phyloP scores from a whole-genome alignment of 2,888 invertebrate genomes.

The Cacoxenus indagator region DNA sequence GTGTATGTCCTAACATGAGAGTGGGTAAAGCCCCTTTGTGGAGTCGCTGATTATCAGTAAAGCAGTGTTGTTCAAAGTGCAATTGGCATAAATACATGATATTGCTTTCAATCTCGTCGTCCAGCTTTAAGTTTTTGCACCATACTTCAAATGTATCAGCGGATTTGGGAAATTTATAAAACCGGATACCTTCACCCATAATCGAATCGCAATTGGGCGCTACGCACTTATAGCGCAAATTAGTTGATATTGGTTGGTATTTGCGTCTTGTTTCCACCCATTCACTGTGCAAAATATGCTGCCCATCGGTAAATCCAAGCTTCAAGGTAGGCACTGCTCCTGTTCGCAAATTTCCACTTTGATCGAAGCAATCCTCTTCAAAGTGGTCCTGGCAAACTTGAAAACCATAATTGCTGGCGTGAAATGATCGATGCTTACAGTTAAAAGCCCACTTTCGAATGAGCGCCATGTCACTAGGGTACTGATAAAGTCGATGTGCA shows the following conservation, averaged over 20 bases:
- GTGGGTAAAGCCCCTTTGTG: constrained; percentile 53
- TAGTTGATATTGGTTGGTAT: not conserved
- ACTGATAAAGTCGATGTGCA: constrained; percentile 41
- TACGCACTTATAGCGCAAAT: not conserved
- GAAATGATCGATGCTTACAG: constrained; percentile 54
- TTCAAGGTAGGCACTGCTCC: constrained; percentile 52
- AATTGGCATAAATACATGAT: constrained; percentile 48
- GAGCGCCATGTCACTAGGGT: constrained; percentile 47
- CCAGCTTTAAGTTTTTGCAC: constrained; percentile 51
- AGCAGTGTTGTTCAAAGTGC: constrained; percentile 56
- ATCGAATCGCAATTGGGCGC: constrained; percentile 23
- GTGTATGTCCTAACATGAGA: constrained; percentile 48
- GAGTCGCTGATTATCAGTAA: constrained; percentile 35
- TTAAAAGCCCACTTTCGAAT: constrained; percentile 55
- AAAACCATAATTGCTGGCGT: constrained; percentile 55
- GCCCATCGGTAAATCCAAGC: constrained; percentile 29
- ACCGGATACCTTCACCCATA: not conserved
- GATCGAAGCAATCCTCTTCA: constrained; percentile 43
- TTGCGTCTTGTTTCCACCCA: not conserved
- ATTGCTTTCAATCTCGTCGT: constrained; percentile 14
- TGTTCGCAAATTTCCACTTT: constrained; percentile 30
- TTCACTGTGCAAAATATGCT: constrained; percentile 19
- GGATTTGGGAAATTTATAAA: constrained; percentile 37
- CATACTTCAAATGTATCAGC: constrained; percentile 32
- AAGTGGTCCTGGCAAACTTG: constrained; percentile 54